phyloP scores from a whole-genome alignment of 2,888 invertebrate species.

The Rosalia funebris region DNA sequence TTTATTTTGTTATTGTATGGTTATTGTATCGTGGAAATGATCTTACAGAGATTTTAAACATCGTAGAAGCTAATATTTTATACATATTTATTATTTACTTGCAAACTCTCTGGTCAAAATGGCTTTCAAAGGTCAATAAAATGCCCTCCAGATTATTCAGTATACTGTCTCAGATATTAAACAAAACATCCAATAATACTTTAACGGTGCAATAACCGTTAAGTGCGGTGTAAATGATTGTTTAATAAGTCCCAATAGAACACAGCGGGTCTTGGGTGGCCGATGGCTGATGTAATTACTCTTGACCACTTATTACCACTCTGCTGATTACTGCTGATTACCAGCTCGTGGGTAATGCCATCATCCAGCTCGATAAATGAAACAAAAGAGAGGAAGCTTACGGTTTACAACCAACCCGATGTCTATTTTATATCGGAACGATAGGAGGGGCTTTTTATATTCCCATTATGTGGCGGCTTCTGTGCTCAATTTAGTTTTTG shows the following conservation, averaged over 20 bases:
- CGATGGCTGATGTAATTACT: slow-evolving; percentile 25
- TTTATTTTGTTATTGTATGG: too few relatives aligned
- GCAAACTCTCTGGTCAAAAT: too few relatives aligned
- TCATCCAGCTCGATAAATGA: slow-evolving; percentile 29
- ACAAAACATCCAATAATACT: slow-evolving; percentile 24
- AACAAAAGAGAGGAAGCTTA: slow-evolving; percentile 28
- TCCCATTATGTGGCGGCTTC: slow-evolving; percentile 41
- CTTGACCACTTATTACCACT: slow-evolving; percentile 29
- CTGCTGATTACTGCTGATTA: slow-evolving; percentile 29
- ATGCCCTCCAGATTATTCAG: too few relatives aligned
- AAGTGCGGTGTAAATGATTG: slow-evolving; percentile 25
- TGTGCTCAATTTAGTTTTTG: slow-evolving; percentile 40
- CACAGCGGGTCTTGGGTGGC: slow-evolving; percentile 25
- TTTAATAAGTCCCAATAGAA: slow-evolving; percentile 28
- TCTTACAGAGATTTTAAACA: too few relatives aligned
- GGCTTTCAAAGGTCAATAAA: too few relatives aligned
- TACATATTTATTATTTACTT: too few relatives aligned
- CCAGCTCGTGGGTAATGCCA: slow-evolving; percentile 28
- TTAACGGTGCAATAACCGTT: slow-evolving; percentile 25
- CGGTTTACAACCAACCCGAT: slow-evolving; percentile 37
- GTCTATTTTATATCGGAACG: slow-evolving; percentile 30
- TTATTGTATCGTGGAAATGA: too few relatives aligned
- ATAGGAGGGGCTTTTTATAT: slow-evolving; percentile 41
- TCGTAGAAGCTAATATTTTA: too few relatives aligned
- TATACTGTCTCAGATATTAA: slow-evolving; percentile 22